phyloP scores from a whole-genome alignment of 2,888 invertebrate genomes.

The Cerastis rubricosa region DNA sequence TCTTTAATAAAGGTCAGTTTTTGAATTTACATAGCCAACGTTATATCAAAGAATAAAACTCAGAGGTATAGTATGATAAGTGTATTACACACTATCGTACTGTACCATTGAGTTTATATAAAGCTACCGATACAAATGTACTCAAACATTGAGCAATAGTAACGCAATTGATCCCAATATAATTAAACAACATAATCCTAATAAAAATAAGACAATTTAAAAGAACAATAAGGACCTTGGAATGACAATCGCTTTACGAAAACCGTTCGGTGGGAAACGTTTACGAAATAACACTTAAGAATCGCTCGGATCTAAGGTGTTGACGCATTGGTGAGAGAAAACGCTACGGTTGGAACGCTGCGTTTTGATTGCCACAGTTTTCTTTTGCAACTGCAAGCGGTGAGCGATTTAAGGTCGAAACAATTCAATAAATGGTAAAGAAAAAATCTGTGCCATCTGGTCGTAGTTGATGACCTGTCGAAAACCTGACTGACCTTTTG shows the following conservation, averaged over 20 bases:
- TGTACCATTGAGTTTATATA: neutral
- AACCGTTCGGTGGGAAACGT: conserved; percentile 65
- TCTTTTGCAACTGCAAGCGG: neutral
- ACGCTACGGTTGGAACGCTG: conserved; percentile 50
- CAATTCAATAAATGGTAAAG: neutral
- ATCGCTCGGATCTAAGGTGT: conserved; percentile 48
- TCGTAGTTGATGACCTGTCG: neutral
- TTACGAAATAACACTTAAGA: conserved; percentile 73
- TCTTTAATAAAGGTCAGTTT: neutral
- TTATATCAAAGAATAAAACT: neutral
- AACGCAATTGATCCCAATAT: conserved; percentile 50
- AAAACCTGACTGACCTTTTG: conserved; percentile 19
- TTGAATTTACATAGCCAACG: neutral
- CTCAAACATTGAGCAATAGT: conserved; percentile 30
- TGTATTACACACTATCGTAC: no score
- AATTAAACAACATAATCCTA: conserved; percentile 63
- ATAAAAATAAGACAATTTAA: conserved; percentile 67
- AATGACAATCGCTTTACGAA: conserved; percentile 72
- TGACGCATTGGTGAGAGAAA: conserved; percentile 52
- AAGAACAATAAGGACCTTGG: conserved; percentile 80
- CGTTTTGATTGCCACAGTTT: neutral
- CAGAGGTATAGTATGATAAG: no score
- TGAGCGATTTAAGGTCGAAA: neutral
- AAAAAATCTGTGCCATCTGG: neutral
- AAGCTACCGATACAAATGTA: neutral